Conservation (phyloP, 2,888 invertebrate species). For the Yponomeuta plumbellus region DNA sequence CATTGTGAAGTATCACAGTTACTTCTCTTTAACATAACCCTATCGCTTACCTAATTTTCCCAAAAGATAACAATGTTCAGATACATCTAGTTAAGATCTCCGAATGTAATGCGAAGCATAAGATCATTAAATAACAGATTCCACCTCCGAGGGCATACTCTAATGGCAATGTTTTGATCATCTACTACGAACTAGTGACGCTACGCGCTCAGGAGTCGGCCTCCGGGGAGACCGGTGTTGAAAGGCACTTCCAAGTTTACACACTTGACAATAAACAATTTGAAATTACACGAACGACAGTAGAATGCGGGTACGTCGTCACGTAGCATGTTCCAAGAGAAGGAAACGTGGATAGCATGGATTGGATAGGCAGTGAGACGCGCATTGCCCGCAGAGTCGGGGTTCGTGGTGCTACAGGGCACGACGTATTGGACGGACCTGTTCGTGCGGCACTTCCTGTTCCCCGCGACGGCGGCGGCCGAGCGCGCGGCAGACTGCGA, state of each 20-base stretch:
- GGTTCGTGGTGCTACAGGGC: constrained; percentile 94
- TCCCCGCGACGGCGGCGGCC: constrained; percentile 90
- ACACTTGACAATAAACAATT: neutral
- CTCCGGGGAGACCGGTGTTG: neutral
- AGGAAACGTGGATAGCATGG: neutral
- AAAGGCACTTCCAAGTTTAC: constrained; percentile 9
- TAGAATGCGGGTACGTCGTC: neutral
- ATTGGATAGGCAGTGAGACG: neutral
- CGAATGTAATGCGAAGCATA: neutral
- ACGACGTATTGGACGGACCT: constrained; percentile 97
- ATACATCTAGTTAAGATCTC: neutral
- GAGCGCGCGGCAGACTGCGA: constrained; percentile 86
- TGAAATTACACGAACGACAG: neutral
- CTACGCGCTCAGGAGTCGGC: neutral
- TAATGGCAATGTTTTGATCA: constrained; percentile 12
- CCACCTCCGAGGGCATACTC: constrained; percentile 4
- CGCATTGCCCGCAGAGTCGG: constrained; percentile 81
- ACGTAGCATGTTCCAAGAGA: neutral
- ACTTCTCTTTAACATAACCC: neutral
- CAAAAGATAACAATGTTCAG: neutral
- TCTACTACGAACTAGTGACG: neutral
- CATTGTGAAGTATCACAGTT: constrained; percentile 1
- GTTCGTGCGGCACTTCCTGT: constrained; percentile 95
- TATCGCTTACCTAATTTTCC: neutral
- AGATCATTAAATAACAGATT: constrained; percentile 3